phyloP scores from a whole-genome alignment of 2,113 vertebrate genomes.

The Ardeotis arabs region DNA sequence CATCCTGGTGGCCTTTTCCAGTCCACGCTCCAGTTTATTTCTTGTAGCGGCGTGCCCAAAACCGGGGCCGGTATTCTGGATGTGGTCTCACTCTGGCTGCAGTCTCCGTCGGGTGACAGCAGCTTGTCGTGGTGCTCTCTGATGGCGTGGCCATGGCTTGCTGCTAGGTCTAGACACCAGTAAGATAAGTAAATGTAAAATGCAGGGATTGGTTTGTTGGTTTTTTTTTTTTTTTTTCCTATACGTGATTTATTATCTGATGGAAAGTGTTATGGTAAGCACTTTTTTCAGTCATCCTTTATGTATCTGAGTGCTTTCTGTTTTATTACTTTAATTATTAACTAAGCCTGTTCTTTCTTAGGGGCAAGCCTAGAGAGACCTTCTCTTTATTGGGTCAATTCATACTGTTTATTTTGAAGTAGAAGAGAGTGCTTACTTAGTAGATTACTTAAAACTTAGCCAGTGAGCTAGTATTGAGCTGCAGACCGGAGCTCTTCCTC shows the following conservation, averaged over 20 bases:
- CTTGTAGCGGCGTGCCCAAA: not conserved
- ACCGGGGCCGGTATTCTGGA: accelerated
- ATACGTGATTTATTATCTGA: not conserved
- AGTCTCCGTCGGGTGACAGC: accelerated
- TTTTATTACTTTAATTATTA: not conserved
- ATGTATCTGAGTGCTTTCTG: not conserved
- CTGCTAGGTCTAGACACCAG: not conserved
- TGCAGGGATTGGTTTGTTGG: not conserved
- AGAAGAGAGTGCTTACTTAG: not conserved
- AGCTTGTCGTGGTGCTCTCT: not conserved
- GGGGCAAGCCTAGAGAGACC: not conserved
- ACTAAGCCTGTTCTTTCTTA: not conserved
- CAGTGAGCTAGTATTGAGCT: not conserved
- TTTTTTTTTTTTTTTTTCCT: not conserved
- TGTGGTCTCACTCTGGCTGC: not conserved
- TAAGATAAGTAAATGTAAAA: not conserved
- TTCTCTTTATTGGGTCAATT: not conserved
- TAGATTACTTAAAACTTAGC: not conserved
- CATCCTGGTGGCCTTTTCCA: not conserved
- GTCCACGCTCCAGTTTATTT: accelerated
- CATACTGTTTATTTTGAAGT: not conserved
- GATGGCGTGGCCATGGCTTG: not conserved
- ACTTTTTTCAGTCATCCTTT: not conserved
- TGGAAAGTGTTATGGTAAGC: not conserved
- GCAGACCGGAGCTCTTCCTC: not conserved